Conservation (phyloP, 2,888 invertebrate genomes). For the Ectobius pallidus region DNA sequence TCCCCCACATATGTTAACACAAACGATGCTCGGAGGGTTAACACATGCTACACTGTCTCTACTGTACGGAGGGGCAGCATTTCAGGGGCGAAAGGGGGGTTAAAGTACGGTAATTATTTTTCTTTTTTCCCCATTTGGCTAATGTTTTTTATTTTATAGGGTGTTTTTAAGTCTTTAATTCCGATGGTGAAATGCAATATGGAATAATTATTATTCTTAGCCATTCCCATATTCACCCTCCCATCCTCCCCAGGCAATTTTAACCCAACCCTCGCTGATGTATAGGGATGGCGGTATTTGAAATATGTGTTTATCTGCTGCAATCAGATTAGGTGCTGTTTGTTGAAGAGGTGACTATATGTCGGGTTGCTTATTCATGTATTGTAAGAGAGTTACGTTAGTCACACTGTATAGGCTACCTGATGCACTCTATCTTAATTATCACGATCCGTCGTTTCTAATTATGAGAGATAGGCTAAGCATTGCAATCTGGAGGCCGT, state of each 20-base stretch:
- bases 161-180: slow-evolving; percentile 31
- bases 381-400: no score
- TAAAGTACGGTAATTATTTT: slow-evolving; percentile 13
- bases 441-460: no score
- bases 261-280: no score
- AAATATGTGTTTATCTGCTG: neutral
- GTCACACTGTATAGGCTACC: no score
- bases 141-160: slow-evolving; percentile 23
- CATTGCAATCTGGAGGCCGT: no score
- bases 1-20: slow-evolving; percentile 26
- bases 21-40: slow-evolving; percentile 12
- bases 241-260: neutral
- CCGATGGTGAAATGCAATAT: slow-evolving; percentile 24
- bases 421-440: no score
- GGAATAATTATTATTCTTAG: slow-evolving; percentile 13
- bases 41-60: slow-evolving; percentile 10
- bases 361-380: no score
- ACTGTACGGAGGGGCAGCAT: neutral
- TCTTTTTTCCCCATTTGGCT: neutral
- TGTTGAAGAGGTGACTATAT: no score
- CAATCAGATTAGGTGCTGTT: no score
- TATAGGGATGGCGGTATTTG: no score
- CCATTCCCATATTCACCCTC: neutral
- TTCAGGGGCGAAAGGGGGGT: neutral
- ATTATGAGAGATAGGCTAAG: no score